Conservation (phyloP, 2,797 vertebrate genomes). For the Cygnus olor region DNA sequence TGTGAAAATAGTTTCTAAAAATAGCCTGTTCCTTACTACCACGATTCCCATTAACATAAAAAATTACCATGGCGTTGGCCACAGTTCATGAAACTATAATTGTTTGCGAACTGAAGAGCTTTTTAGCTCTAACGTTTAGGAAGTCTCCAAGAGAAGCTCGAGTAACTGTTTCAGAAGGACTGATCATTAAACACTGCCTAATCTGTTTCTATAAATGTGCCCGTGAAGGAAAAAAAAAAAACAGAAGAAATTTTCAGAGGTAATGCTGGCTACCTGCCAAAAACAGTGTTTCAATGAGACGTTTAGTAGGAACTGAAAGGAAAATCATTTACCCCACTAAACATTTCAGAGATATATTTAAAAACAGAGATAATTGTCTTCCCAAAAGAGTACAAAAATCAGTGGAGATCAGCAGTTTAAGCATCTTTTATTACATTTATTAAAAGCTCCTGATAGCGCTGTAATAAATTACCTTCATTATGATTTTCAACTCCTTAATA, state of each 20-base stretch:
- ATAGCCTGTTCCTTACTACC: background rate
- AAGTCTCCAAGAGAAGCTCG: background rate
- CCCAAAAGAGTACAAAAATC: constrained; percentile 15
- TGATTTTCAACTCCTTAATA: background rate
- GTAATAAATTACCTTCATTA: constrained; percentile 32
- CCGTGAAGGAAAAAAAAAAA: background rate
- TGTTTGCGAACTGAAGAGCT: background rate
- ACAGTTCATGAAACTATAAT: background rate
- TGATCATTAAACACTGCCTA: background rate
- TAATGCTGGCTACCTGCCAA: background rate
- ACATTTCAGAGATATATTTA: background rate
- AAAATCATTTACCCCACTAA: background rate
- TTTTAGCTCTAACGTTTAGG: background rate
- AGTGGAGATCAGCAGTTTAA: constrained; percentile 29
- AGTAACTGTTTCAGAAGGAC: background rate
- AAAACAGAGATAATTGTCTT: background rate
- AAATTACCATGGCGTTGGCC: background rate
- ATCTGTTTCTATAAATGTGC: background rate
- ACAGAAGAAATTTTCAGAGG: background rate
- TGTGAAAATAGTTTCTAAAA: constrained; percentile 40
- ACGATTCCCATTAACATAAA: constrained; percentile 6
- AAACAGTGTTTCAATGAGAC: background rate
- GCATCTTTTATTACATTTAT: constrained; percentile 38
- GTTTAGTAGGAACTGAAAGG: background rate
- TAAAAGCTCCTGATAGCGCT: constrained; percentile 30